These are phyloP conservation scores for Cetonia aurata DNA, from an alignment of 2,888 invertebrate genomes.

Conservation along the genomic window DNA sequence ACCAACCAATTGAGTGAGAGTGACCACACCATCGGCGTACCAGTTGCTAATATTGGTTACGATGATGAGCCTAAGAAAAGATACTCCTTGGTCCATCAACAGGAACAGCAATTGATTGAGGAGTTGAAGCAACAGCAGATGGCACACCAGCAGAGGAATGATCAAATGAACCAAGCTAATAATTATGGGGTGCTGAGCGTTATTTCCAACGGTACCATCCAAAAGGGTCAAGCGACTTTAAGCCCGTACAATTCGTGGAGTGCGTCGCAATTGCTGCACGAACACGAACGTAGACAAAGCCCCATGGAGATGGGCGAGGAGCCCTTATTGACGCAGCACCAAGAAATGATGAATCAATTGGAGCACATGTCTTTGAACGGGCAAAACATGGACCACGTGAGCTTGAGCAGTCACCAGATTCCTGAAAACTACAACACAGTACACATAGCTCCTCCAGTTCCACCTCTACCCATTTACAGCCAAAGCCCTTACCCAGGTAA, in stretches of 20 bases:
- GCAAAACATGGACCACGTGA: conserved; percentile 62
- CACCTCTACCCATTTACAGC: conserved; percentile 68
- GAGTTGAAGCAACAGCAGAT: conserved; percentile 65
- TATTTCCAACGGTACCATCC: conserved; percentile 64
- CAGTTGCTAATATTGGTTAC: conserved; percentile 64
- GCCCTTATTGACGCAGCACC: conserved; percentile 57
- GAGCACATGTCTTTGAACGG: conserved; percentile 63
- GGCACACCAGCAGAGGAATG: conserved; percentile 55
- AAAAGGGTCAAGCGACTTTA: conserved; percentile 63
- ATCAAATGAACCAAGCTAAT: conserved; percentile 44
- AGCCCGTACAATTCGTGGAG: conserved; percentile 73
- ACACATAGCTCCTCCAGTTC: conserved; percentile 67
- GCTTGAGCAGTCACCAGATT: conserved; percentile 60
- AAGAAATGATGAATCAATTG: conserved; percentile 57
- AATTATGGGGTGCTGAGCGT: conserved; percentile 61
- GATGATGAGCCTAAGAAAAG: conserved; percentile 68
- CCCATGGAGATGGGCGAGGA: conserved; percentile 61
- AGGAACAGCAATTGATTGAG: conserved; percentile 66
- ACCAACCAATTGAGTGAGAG: conserved; percentile 59
- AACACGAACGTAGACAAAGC: conserved; percentile 71
- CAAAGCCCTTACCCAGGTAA: conserved; percentile 64
- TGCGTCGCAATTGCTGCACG: conserved; percentile 72
- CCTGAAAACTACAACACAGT: conserved; percentile 59
- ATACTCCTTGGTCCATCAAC: conserved; percentile 67
- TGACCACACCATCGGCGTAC: conserved; percentile 66